Conservation (phyloP, 2,113 vertebrate genomes). For the Pholis gunnellus region DNA sequence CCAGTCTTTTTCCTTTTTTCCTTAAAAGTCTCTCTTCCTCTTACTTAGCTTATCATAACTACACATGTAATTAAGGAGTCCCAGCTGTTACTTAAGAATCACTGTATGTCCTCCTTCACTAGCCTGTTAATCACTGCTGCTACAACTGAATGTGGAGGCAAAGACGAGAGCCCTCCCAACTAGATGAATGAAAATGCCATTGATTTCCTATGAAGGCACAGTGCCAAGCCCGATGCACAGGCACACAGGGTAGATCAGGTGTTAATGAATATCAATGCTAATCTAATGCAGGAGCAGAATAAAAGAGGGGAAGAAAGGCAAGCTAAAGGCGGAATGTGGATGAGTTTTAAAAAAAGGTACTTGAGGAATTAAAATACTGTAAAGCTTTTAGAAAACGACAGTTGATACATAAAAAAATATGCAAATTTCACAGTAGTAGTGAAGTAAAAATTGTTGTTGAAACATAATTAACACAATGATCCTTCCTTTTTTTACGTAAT, state of each 20-base stretch:
- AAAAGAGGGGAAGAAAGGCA: slow-evolving; percentile 1
- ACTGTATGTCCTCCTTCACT: slow-evolving; percentile 22
- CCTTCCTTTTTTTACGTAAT: neutral
- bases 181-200: slow-evolving; percentile 75
- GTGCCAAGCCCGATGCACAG: slow-evolving; percentile 51
- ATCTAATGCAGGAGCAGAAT: slow-evolving; percentile 53
- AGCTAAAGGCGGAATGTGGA: slow-evolving; percentile 2
- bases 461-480: neutral
- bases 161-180: slow-evolving; percentile 44
- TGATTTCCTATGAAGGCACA: slow-evolving; percentile 76
- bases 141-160: slow-evolving; percentile 37
- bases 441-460: neutral
- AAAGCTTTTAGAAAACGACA: neutral
- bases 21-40: neutral
- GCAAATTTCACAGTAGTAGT: neutral
- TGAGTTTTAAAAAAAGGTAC: slow-evolving; percentile 18
- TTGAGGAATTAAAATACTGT: neutral
- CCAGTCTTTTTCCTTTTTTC: neutral
- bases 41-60: neutral
- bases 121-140: slow-evolving; percentile 62
- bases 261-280: slow-evolving; percentile 79
- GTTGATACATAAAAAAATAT: neutral
- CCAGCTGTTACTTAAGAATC: slow-evolving; percentile 47
- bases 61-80: neutral
- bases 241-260: slow-evolving; percentile 64